Evolutionary conservation across 1,140 invertebrate species (phyloP), one percentile per base, ranked within the genome.

Genomic region (Panulirus ornatus): DNA sequence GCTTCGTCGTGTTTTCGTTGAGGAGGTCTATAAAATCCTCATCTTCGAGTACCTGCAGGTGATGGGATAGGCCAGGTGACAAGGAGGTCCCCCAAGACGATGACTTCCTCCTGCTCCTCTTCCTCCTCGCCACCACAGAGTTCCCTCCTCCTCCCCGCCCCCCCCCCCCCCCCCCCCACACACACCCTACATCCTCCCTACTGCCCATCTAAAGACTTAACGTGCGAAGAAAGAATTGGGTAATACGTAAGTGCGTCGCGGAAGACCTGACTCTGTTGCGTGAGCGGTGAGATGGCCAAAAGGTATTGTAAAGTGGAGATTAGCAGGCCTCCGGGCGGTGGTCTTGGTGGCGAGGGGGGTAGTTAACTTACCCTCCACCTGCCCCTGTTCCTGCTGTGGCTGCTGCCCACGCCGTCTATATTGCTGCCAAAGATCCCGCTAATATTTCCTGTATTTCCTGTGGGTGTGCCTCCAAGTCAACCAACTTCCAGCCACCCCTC

Each of bases 231-330:
- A 63, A 63, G 8, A 63, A n/a, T n/a, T 63, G 58, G 6, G n/a
- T 3, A 63, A 30, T 27, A 63, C 30, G n/a, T 27, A 63, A n/a
- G 1, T 30, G 34, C 6, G 36, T 19, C 30, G 47, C n/a, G 78
- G 76, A 81, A 81, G 47, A 34, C 27, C 75, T 30, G 76, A 40
- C n/a, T 22, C 16, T 81, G 75, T 81, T 81, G 86, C 63, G 58
- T 84, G 82, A 58, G 86, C 51, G 5, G 27, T 38, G 27, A n/a
- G 54, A 81, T 88, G 44, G 78, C 86, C 75, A 79, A 63, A 70
- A 81, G 76, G 76, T 88, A 79, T 88, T 58, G 76, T 88, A 88
- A 88, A 79, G 75, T 76, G 58, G 76, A 88, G 86, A 88, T 88
- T 66, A 88, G 75, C 82, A 71, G 40, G 82, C 82, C 82, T 84